Evolutionary conservation across 2,888 invertebrate species (phyloP), one percentile per base, ranked within the genome.

Genomic region (Gryllus longicercus): DNA sequence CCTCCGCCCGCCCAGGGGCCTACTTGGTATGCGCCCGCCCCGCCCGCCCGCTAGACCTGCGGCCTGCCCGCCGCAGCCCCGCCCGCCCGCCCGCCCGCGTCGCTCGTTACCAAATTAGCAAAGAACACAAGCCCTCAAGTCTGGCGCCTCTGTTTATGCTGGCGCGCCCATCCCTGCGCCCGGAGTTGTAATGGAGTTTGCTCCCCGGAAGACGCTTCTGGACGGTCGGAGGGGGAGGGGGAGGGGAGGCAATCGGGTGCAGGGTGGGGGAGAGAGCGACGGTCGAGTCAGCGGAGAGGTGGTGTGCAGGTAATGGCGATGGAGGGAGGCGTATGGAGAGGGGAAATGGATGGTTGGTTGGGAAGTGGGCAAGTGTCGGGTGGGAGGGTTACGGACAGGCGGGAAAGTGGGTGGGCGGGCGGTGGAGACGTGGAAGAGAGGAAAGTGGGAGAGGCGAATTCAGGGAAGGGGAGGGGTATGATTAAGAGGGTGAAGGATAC

Each of bases 81-180:
- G n/a, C n/a, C n/a, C 63, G n/a, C n/a, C n/a, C 63, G 51, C 2
- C 51, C 51, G n/a, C 63, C 63, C 63, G 14, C 63, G 63, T 63
- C 63, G 63, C 63, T 63, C 18, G 63, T 63, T 63, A 63, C 63
- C 63, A 63, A 63, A 63, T 63, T 63, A 63, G 63, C 63, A 63
- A 63, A 63, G 63, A 63, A 63, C 63, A 63, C 63, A 63, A 63
- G 63, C 63, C n/a, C 63, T 4, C 63, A 14, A 63, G 63, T 63
- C 63, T 63, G 63, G n/a, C 14, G 63, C 63, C 63, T 4, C 63
- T 63, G 63, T 63, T 63, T 63, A 63, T 63, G 63, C 63, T 14
- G 63, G 63, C n/a, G 63, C 63, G 63, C n/a, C 63, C 63, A 8
- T 63, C 63, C n/a, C 63, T 11, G 63, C 63, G 63, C 16, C 2